Evolutionary conservation across 2,888 invertebrate species (phyloP).

Genomic region (Amiota mariae): DNA sequence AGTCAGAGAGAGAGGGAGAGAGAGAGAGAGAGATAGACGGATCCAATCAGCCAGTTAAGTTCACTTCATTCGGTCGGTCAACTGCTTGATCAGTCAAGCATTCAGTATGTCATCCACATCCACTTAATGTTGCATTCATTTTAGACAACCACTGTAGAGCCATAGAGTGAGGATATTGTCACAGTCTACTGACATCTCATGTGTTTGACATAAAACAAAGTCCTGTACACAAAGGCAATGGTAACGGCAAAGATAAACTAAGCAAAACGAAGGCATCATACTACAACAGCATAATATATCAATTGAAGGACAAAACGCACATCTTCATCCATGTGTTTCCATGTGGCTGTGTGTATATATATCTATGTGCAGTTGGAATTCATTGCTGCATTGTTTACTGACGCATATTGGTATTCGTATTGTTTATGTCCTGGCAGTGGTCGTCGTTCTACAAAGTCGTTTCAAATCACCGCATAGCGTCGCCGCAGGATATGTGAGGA

Average conservation of each 20-base stretch:
- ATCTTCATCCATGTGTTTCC: conserved; percentile 15
- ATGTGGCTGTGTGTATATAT: not conserved
- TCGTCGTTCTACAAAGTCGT: conserved; percentile 24
- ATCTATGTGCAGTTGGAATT: not conserved
- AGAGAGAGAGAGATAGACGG: no score
- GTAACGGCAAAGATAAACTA: conserved; percentile 1
- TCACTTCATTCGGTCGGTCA: conserved; percentile 50
- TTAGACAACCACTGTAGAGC: not conserved
- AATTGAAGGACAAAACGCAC: conserved; percentile 56
- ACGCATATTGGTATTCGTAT: conserved; percentile 28
- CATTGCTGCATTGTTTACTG: conserved; percentile 22
- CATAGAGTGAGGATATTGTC: not conserved
- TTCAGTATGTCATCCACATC: not conserved
- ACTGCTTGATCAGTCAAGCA: conserved; percentile 50
- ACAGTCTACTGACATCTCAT: not conserved
- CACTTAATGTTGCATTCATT: not conserved
- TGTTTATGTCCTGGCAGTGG: conserved; percentile 53
- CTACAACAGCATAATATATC: conserved; percentile 54
- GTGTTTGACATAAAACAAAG: conserved; percentile 8
- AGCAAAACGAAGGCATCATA: conserved; percentile 37
- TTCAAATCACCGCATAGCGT: conserved; percentile 4
- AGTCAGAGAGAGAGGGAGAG: not conserved
- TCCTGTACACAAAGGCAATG: conserved; percentile 2
- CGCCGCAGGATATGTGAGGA: conserved; percentile 63
- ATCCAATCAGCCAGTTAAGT: conserved; percentile 22